phyloP scores from a whole-genome alignment of 2,113 vertebrate species.

The Cebus imitator region DNA sequence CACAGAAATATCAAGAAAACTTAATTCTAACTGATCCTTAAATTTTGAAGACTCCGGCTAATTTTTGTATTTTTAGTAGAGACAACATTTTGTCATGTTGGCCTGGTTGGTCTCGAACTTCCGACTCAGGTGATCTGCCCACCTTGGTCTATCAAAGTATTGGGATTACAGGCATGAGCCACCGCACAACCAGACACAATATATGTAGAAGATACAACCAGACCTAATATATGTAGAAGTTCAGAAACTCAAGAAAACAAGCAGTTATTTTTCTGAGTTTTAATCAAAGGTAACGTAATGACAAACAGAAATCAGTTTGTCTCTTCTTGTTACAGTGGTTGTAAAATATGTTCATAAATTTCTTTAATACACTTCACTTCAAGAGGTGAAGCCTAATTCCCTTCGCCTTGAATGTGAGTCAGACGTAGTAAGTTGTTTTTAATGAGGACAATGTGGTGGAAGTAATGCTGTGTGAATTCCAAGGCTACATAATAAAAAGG shows the following conservation, averaged over 20 bases:
- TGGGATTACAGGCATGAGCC: no score
- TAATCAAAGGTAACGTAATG: background rate
- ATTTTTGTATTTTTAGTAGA: no score
- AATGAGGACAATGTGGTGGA: background rate
- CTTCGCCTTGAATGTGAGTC: background rate
- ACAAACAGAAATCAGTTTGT: background rate
- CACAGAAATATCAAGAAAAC: slow-evolving; percentile 20
- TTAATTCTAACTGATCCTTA: background rate
- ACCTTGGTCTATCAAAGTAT: no score
- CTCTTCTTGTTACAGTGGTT: background rate
- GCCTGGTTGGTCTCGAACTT: no score
- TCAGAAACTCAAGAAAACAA: slow-evolving; percentile 51
- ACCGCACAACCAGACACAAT: no score
- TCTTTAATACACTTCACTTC: background rate
- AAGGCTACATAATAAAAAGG: background rate
- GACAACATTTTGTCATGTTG: no score
- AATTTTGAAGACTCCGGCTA: background rate
- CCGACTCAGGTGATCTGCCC: no score
- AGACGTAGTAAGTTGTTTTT: background rate
- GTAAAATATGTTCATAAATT: background rate
- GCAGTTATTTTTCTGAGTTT: slow-evolving; percentile 22
- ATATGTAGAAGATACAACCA: background rate
- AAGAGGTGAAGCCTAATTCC: background rate
- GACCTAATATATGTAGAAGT: background rate
- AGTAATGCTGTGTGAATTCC: background rate